These are phyloP conservation scores for Collichthys lucidus DNA, from an alignment of 2,113 vertebrate genomes.

Conservation along the genomic window DNA sequence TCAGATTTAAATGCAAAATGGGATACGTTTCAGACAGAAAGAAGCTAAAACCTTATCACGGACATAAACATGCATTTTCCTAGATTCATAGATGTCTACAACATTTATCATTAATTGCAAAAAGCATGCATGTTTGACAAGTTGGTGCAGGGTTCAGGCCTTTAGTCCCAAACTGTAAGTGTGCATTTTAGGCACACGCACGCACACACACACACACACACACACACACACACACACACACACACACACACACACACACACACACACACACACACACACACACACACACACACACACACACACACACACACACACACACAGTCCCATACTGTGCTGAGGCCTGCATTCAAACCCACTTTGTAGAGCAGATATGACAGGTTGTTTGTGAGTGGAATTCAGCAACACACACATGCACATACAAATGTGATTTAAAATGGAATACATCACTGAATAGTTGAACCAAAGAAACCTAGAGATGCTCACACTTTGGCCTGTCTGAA, in stretches of 20 bases:
- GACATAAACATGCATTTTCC: background rate
- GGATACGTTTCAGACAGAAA: background rate
- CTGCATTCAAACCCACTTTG: slow-evolving; percentile 40
- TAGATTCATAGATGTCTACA: background rate
- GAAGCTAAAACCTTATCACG: background rate
- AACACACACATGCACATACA: slow-evolving; percentile 20
- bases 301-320: background rate
- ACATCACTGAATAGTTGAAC: background rate
- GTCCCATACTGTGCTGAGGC: slow-evolving; percentile 52
- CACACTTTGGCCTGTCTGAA: slow-evolving; percentile 28
- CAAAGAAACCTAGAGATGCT: slow-evolving; percentile 19
- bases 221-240: no score
- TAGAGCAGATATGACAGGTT: slow-evolving; percentile 63
- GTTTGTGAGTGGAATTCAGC: slow-evolving; percentile 45
- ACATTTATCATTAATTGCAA: background rate
- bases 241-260: no score
- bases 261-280: no score
- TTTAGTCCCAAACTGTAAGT: slow-evolving; percentile 30
- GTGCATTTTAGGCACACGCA: slow-evolving; percentile 11
- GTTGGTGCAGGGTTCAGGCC: slow-evolving; percentile 17
- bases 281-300: no score
- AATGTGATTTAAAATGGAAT: slow-evolving; percentile 6
- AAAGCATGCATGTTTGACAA: slow-evolving; percentile 16
- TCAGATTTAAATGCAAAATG: slow-evolving; percentile 7
- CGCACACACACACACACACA: background rate